Percentiles rank a stretch among this genome's conserved stretches.
Conservation (phyloP, 2,888 invertebrate genomes). For the Aquatica leii region DNA sequence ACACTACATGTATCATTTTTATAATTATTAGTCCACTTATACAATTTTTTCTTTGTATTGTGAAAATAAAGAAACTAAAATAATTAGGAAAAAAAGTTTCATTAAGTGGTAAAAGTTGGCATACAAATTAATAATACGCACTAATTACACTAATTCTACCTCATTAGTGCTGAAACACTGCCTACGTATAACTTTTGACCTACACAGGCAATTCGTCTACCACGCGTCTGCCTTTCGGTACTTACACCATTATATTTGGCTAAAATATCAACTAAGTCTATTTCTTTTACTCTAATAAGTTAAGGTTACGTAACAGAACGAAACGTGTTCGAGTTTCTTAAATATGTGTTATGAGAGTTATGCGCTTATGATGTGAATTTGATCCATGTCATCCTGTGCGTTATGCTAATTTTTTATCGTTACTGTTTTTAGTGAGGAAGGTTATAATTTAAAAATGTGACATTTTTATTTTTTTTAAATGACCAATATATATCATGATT, state of each 20-base stretch:
- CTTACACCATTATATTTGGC: conserved; percentile 23
- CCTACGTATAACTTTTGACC: conserved; percentile 43
- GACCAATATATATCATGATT: conserved; percentile 5
- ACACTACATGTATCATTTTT: conserved; percentile 21
- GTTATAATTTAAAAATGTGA: conserved; percentile 23
- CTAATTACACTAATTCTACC: conserved; percentile 41
- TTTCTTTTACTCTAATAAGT: conserved; percentile 15
- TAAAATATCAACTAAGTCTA: conserved; percentile 1
- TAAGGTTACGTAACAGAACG: background rate
- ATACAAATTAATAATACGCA: conserved; percentile 38
- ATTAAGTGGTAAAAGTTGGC: conserved; percentile 26
- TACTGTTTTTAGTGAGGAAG: conserved; percentile 22
- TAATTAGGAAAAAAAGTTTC: conserved; percentile 13
- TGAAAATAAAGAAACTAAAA: background rate
- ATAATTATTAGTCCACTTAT: background rate
- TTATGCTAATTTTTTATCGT: conserved; percentile 28
- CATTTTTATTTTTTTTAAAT: conserved; percentile 18
- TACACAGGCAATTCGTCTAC: conserved; percentile 40
- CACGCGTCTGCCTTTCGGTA: conserved; percentile 25
- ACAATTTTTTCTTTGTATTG: background rate
- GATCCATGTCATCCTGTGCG: conserved; percentile 30
- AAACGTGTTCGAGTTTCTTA: conserved; percentile 5
- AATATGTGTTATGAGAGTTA: conserved; percentile 4
- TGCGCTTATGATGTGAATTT: conserved; percentile 29
- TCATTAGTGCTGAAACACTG: conserved; percentile 43